Percentiles rank a stretch among this genome's conserved stretches.
Evolutionary conservation across 1,140 invertebrate genomes (phyloP).

Genomic region (Drepana arcuata): DNA sequence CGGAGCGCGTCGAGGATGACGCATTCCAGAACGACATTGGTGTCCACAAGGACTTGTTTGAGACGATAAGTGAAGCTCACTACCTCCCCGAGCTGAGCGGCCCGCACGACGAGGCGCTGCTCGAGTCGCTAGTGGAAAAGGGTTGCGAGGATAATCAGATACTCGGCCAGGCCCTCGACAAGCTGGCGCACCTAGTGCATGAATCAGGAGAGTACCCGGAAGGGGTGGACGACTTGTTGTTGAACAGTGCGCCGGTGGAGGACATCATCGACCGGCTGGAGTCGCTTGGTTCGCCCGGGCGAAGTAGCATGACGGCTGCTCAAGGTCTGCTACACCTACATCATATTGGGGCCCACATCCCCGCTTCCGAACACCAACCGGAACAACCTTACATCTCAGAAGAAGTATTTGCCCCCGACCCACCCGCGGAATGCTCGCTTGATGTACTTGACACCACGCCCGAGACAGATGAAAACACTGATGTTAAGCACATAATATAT

Average conservation of each 20-base stretch:
- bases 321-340: slow-evolving; percentile 58
- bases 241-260: slow-evolving; percentile 65
- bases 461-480: slow-evolving; percentile 31
- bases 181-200: slow-evolving; percentile 56
- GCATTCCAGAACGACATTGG: slow-evolving; percentile 40
- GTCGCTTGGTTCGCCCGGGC: slow-evolving; percentile 65
- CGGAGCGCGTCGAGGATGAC: slow-evolving; percentile 35
- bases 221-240: slow-evolving; percentile 74
- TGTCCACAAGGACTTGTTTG: slow-evolving; percentile 64
- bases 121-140: slow-evolving; percentile 74
- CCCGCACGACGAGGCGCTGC: slow-evolving; percentile 71
- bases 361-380: slow-evolving; percentile 30
- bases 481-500: slow-evolving; percentile 39
- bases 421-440: slow-evolving; percentile 30
- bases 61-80: slow-evolving; percentile 65
- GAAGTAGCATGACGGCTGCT: slow-evolving; percentile 57
- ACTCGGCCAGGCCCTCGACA: slow-evolving; percentile 60
- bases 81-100: slow-evolving; percentile 70
- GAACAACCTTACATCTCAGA: slow-evolving; percentile 34
- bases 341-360: slow-evolving; percentile 67
- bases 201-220: slow-evolving; percentile 69
- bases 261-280: slow-evolving; percentile 74
- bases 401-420: slow-evolving; percentile 36
- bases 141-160: slow-evolving; percentile 74
- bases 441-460: slow-evolving; percentile 24